Conservation (phyloP, 2,113 vertebrate species). For the Australoheros scitulus region DNA sequence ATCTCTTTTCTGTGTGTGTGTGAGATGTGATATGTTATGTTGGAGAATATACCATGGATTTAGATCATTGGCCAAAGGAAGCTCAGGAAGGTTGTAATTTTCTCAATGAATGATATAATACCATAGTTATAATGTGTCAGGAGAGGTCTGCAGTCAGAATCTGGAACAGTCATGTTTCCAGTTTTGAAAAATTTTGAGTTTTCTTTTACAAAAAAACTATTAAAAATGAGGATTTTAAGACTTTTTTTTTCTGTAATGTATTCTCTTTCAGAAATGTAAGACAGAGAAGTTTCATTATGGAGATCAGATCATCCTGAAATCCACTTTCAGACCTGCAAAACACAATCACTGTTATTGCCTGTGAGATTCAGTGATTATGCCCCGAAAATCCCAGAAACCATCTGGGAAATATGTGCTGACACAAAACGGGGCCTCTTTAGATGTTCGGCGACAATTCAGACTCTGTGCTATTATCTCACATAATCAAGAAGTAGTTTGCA, state of each 20-base stretch:
- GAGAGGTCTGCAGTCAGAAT: background rate
- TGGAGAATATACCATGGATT: background rate
- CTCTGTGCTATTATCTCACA: background rate
- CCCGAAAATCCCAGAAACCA: background rate
- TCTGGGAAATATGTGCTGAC: slow-evolving; percentile 7
- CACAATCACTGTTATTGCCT: background rate
- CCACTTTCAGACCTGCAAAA: background rate
- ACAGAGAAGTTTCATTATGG: background rate
- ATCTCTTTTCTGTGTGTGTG: background rate
- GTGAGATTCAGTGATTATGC: background rate
- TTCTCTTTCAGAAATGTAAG: background rate
- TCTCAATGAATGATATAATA: background rate
- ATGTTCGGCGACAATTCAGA: background rate
- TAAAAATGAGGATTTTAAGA: background rate
- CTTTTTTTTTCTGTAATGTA: background rate
- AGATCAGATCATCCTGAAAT: slow-evolving; percentile 4
- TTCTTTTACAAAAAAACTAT: background rate
- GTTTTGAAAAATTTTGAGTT: background rate
- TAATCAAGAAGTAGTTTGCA: background rate
- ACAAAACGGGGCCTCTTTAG: background rate
- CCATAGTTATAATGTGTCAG: background rate
- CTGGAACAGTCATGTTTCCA: background rate
- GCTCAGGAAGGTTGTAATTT: background rate
- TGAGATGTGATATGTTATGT: background rate
- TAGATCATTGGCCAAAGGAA: background rate